Evolutionary conservation across 2,797 vertebrate genomes (phyloP), one percentile per base, ranked within the genome.

Genomic region (Ciconia nigra): DNA sequence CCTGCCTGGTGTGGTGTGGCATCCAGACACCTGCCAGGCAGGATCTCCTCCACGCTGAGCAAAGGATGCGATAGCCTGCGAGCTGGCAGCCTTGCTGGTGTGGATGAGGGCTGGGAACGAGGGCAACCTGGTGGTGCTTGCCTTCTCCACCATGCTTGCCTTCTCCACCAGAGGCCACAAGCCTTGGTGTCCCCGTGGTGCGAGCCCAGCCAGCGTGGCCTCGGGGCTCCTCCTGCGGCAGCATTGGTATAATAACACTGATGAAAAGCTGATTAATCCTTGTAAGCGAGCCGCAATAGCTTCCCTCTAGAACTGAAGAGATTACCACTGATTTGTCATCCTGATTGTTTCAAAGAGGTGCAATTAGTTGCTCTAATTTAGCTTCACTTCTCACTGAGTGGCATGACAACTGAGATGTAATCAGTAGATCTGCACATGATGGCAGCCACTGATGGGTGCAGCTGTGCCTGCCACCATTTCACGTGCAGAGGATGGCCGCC

Each of bases 331-430:
- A 91, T 96, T 96, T 96, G 96, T 95, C 97, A 96, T 93, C 79
- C 89, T 88, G 93, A 96, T 96, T 96, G 96, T 96, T 96, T 97
- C 95, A 70, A 63, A 92, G 94, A 95, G 86, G 94, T 92, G 96
- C 93, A 96, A 96, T 97, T 96, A 72, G 94, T 55, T 35, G 86
- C 80, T 86, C 47, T 59, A 83, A 86, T 91, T 95, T 89, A 66
- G 87, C 93, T 58, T 26, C 0, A 2, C 88, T 65, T 84, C 90
- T 73, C 12, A 2, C 39, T 20, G 74, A 83, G 93, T 33, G 49
- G 74, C 31, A 21, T 77, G 91, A 65, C 79, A 96, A 86, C 79
- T 10, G 20, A 25, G 73, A 73, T 15, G 93, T 16, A 73, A 89
- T 74, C 94, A 87, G 95, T 7, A 51, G 87, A 37, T 67, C 49